A percentile compares a stretch with the other conserved stretches of the same genome.
Conservation (phyloP, 1,140 invertebrate species). For the Schlechtendalia chinensis region DNA sequence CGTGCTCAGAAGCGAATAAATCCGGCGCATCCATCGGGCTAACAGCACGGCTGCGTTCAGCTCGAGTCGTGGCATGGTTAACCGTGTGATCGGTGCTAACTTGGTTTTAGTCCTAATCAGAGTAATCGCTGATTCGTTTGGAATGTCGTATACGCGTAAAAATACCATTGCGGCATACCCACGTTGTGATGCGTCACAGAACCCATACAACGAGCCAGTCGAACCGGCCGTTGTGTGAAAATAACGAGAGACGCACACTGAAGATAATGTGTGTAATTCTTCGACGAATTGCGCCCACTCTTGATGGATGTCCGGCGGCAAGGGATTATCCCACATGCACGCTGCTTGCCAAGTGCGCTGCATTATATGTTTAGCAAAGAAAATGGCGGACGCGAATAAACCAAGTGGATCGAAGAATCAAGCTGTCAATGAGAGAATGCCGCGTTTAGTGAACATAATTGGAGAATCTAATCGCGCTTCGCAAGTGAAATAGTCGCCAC, state of each 20-base stretch:
- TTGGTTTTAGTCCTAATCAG: constrained; percentile 50
- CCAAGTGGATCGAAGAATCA: no score
- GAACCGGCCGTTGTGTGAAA: not conserved
- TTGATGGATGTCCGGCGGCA: no score
- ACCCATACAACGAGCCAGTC: constrained; percentile 46
- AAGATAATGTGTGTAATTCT: not conserved
- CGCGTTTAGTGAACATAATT: not conserved
- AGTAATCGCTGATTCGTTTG: constrained; percentile 1
- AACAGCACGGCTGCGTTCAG: constrained; percentile 55
- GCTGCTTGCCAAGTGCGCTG: no score
- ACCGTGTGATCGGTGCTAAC: constrained; percentile 54
- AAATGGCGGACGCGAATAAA: no score
- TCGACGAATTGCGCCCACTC: no score
- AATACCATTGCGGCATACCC: constrained; percentile 53
- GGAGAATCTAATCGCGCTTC: not conserved
- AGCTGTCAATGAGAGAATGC: no score
- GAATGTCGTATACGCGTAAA: constrained; percentile 41
- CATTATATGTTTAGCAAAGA: no score
- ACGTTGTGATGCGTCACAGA: constrained; percentile 56
- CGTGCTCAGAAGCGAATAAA: no score
- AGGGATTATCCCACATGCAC: no score
- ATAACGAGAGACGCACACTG: not conserved
- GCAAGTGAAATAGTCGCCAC: not conserved
- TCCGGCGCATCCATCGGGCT: no score
- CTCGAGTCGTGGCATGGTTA: constrained; percentile 55